Base-by-base conservation (phyloP, 2,797 vertebrate genomes). In the Pteronotus mesoamericanus region DNA sequence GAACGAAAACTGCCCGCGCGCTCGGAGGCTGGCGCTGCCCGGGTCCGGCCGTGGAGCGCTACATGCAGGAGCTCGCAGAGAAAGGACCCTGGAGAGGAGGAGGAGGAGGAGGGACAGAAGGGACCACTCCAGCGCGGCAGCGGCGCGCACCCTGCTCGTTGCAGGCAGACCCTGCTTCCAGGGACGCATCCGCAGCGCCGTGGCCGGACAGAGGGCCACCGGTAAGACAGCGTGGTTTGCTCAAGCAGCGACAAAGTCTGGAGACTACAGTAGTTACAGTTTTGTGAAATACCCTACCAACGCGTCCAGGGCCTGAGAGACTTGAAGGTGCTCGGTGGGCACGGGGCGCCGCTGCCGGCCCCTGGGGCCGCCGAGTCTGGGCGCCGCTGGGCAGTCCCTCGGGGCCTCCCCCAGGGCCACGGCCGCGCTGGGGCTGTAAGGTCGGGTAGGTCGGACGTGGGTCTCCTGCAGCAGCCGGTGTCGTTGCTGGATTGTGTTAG, bases 141-240 rank as follows among this genome's bases (percentile, higher is more conserved):
- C 92, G 97, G 97, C 95, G 85, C 96, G 82, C 85, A 94, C 87
- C 96, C 94, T 95, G 92, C 64, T 91, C 93, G 91, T 83, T 72
- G 86, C 85, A 93, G 97, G 96, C 94, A 97, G 97, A 96, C 97
- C 97, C 96, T 90, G 94, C 97, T 97, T 97, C 96, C 96, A 22
- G 97, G 92, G 97, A 91, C 88, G 96, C 98, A 98, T 97, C 98
- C 98, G 98, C 98, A 98, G 98, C 98, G 98, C 98, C 98, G 98
- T 97, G 98, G 98, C 98, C 97, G 97, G 98, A 96, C 96, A 96
- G 97, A 97, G 97, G 94, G 96, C 97, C 98, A 97, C 97, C 97
- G 83, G 69, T 97, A 92, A 85, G 98, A 98, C 95, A 84, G 98
- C 86, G 85, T 97, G 98, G 97, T 98, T 87, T 84, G 98, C 98